Evolutionary conservation across 2,113 vertebrate species (phyloP).

Genomic region (Microtus richardsoni): DNA sequence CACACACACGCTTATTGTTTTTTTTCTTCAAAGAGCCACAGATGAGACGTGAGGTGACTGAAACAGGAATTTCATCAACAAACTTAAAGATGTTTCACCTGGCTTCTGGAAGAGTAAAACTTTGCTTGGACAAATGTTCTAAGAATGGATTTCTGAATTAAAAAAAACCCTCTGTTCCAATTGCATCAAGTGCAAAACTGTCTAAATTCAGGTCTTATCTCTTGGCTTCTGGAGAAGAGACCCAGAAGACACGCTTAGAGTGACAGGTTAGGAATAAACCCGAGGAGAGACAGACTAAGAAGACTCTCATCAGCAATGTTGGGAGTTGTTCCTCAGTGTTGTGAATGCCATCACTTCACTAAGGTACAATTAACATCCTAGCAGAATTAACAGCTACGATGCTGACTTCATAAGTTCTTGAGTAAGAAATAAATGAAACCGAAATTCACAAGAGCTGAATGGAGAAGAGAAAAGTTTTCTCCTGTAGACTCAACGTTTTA

Average conservation of each 20-base stretch:
- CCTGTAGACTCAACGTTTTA: no score
- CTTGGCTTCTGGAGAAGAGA: not conserved
- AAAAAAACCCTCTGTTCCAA: not conserved
- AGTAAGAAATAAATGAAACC: no score
- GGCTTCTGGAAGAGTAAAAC: slow-evolving; percentile 11
- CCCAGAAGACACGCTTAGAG: not conserved
- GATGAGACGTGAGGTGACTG: not conserved
- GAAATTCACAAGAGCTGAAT: no score
- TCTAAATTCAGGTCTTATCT: slow-evolving; percentile 28
- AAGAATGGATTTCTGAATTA: slow-evolving; percentile 31
- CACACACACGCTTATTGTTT: not conserved
- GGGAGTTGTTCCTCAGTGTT: no score
- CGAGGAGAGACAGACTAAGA: not conserved
- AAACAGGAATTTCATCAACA: slow-evolving; percentile 59
- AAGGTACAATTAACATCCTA: no score
- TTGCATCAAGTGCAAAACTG: not conserved
- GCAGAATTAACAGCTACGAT: no score
- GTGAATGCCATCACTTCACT: no score
- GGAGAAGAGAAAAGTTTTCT: no score
- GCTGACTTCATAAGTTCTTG: no score
- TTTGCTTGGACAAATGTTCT: slow-evolving; percentile 3
- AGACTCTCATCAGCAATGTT: not conserved
- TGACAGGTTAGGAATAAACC: not conserved
- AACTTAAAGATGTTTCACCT: not conserved
- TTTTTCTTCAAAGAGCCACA: slow-evolving; percentile 15